Evolutionary conservation across 2,888 invertebrate species (phyloP).

Genomic region (Alcis repandata): DNA sequence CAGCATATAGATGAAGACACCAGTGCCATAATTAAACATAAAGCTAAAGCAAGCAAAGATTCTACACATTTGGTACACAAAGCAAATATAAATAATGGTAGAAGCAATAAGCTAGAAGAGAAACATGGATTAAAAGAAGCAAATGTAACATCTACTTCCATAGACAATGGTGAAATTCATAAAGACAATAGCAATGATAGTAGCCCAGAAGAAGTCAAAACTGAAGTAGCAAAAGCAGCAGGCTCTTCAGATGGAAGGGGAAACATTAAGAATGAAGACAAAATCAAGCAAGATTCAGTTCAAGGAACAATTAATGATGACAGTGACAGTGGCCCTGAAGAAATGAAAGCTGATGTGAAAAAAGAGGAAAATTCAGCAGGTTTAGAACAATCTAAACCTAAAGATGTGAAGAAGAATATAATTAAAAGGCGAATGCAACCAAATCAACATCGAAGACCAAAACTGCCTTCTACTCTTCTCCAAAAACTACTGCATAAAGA

Average conservation of each 20-base stretch:
- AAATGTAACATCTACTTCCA: neutral
- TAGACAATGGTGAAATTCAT: neutral
- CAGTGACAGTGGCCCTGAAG: conserved; percentile 83
- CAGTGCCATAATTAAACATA: neutral
- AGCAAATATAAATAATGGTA: neutral
- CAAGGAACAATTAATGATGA: conserved; percentile 14
- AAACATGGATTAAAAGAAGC: neutral
- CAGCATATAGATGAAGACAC: neutral
- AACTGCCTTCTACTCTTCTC: conserved; percentile 87
- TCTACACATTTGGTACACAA: neutral
- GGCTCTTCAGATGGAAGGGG: neutral
- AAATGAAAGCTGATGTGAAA: conserved; percentile 56
- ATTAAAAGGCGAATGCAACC: conserved; percentile 40
- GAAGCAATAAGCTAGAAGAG: neutral
- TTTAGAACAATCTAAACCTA: conserved; percentile 14
- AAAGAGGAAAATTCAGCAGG: conserved; percentile 18
- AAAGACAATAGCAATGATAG: conserved; percentile 7
- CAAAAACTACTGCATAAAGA: conserved; percentile 91
- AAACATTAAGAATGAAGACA: neutral
- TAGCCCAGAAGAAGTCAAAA: conserved; percentile 5
- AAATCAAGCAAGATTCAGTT: neutral
- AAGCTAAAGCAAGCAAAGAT: neutral
- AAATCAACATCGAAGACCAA: conserved; percentile 52
- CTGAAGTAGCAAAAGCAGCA: neutral
- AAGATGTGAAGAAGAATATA: conserved; percentile 32